Base-by-base conservation (phyloP, 2,888 invertebrate species). In the Lithophane socia region DNA sequence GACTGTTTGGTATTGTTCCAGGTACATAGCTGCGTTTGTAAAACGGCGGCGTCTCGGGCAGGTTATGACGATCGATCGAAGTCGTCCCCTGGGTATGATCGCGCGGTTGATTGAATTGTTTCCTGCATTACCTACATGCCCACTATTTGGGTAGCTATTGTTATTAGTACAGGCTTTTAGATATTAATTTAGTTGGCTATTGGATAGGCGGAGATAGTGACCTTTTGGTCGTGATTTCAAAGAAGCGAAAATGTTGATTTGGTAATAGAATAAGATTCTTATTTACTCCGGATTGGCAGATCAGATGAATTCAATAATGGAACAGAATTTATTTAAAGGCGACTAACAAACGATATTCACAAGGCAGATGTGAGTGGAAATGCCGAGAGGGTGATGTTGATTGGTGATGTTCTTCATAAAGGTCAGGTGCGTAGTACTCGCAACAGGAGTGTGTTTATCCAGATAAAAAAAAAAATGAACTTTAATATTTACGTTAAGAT, bases 1-100 rank as follows among this genome's bases (percentile, higher is more conserved):
- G 83, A 66, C 37, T 16, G 12, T 73, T 83, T 88, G 65, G 54
- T 4, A 47, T 86, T 89, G 86, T 89, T 89, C 42, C 89, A 89
- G 89, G 89, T 89, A 89, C 83, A 84, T 80, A 78, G 75, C 80
- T 60, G 73, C 64, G 74, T 69, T 77, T 77, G 75, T 76, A 84
- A 75, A 42, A 18, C 29, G 37, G n/a, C 54, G 71, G 65, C 64
- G 37, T 61, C 61, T 81, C 69, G 18, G 37, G 16, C 77, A 42
- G 67, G 73, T 47, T 66, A 70, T 72, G 77, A 24, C 86, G 68
- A 83, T 69, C 79, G 75, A 85, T 79, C 69, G 84, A 65, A 61
- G 21, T 5, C 47, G 70, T 82, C 84, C 75, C 82, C 2, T 2
- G 82, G 82, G 84, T 82, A 85, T 82, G 85, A 84, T 75, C 81